These are phyloP conservation scores for Schizopygopsis pylzovi DNA, from an alignment of 2,797 vertebrate genomes.

Conservation along the genomic window DNA sequence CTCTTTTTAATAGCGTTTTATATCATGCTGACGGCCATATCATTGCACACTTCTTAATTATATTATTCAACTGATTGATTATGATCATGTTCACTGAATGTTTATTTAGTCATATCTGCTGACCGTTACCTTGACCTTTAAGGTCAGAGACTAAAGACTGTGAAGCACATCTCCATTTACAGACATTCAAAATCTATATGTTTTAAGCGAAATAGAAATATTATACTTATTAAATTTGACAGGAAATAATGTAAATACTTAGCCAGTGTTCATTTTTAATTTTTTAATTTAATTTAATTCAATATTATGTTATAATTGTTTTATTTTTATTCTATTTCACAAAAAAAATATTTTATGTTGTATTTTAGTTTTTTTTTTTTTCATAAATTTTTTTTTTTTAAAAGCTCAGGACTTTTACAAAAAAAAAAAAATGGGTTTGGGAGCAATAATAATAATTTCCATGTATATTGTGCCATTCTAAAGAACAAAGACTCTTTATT, in stretches of 20 bases:
- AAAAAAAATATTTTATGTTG: not conserved
- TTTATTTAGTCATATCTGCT: conserved; percentile 10
- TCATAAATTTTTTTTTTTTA: not conserved
- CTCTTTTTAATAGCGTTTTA: conserved; percentile 14
- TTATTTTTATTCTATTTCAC: not conserved
- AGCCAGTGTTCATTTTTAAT: not conserved
- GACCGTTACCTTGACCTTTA: not conserved
- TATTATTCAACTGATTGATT: conserved; percentile 44
- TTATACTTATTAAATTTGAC: not conserved
- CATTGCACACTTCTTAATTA: conserved; percentile 27
- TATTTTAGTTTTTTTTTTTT: not conserved
- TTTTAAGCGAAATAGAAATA: not conserved
- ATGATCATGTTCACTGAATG: conserved; percentile 1
- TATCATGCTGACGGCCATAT: conserved; percentile 1
- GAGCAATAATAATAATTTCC: not conserved
- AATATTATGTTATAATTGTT: not conserved
- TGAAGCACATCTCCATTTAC: too few relatives aligned
- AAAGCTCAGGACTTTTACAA: too few relatives aligned
- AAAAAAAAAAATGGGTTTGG: not conserved
- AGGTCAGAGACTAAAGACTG: conserved; percentile 7
- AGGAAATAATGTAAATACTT: not conserved
- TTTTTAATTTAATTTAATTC: too few relatives aligned
- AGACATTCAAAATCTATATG: not conserved
- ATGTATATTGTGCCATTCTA: not conserved
- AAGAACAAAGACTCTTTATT: not conserved